A percentile compares a stretch with the other conserved stretches of the same genome.
phyloP scores from a whole-genome alignment of 2,888 invertebrate genomes.

The Melanophora roralis region DNA sequence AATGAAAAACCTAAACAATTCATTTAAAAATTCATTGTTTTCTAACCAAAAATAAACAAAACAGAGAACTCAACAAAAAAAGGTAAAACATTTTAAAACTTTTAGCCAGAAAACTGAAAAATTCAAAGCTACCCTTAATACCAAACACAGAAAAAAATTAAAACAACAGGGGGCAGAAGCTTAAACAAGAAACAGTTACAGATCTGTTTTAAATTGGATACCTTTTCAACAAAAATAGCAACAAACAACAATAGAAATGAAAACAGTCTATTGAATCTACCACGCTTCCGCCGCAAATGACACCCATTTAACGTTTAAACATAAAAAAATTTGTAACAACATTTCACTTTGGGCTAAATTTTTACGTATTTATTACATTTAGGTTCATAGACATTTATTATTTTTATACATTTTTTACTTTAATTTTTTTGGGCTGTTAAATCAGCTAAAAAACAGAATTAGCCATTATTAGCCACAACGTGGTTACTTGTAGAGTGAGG shows the following conservation, averaged over 20 bases:
- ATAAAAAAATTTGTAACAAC: constrained; percentile 68
- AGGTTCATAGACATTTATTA: constrained; percentile 21
- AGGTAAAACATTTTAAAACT: constrained; percentile 47
- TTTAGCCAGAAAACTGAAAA: constrained; percentile 30
- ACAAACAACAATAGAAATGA: constrained; percentile 1
- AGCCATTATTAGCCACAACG: constrained; percentile 25
- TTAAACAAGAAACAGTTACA: neutral
- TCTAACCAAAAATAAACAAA: constrained; percentile 3
- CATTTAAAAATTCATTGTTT: constrained; percentile 48
- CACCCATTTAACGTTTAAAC: constrained; percentile 67
- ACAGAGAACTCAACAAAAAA: neutral
- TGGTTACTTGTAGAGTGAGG: neutral
- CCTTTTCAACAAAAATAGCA: constrained; percentile 23
- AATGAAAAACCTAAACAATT: constrained; percentile 50
- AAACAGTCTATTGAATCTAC: constrained; percentile 53
- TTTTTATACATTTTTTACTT: constrained; percentile 11
- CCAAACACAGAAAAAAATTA: neutral
- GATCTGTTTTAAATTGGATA: constrained; percentile 55
- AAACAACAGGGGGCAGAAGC: constrained; percentile 18
- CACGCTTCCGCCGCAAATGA: constrained; percentile 75
- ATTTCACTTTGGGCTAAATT: constrained; percentile 68
- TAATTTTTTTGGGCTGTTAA: constrained; percentile 30
- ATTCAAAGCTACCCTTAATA: constrained; percentile 45
- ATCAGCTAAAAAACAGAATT: constrained; percentile 35
- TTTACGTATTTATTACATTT: constrained; percentile 65